Base-by-base conservation (phyloP, 2,888 invertebrate genomes). In the Spodoptera picta region DNA sequence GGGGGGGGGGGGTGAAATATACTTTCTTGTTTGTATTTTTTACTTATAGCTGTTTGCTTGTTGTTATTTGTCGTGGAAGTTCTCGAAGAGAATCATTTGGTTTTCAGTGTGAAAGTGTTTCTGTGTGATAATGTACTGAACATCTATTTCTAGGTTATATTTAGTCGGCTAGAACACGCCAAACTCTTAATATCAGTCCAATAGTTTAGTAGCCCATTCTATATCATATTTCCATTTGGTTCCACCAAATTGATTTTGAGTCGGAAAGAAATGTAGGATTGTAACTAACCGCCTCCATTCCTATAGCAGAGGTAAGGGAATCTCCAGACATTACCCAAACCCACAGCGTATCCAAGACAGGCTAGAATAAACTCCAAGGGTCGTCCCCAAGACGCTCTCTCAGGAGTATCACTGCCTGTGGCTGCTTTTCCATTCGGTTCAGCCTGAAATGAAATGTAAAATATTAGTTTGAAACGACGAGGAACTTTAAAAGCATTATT, bases 261-360 rank as follows among this genome's bases (percentile, higher is more conserved):
- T 19, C 19, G 1, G 1, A 19, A 19, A 19, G 14, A 14, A 14
- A 14, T 14, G 1, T 14, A 14, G 0, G 27, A 3, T 1, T 11
- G 62, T 9, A 4, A 70, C 95, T 92, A 90, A 97, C 97, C 97
- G 85, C 97, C 97, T 59, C 97, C 97, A 90, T 97, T 97, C 83
- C 96, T 96, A 88, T 97, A 97, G 83, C 96, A 96, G 52, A 97
- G 94, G 87, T 97, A 97, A 7, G 97, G 97, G 89, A 97, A 97
- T 73, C 97, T 94, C 97, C 97, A 97, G 51, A 97, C 97, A 87
- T 97, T 97, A 67, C 97, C 97, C 69, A 97, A 93, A 49, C 97
- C 97, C 51, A 97, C 96, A 44, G 97, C 97, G 81, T 97, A 97
- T 45, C 97, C 97, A 71, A 97, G 94, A 87, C 97, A 97, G 56